Percentiles rank a stretch among this genome's conserved stretches.
Conservation (phyloP, 2,797 vertebrate species). For the Liasis olivaceus region DNA sequence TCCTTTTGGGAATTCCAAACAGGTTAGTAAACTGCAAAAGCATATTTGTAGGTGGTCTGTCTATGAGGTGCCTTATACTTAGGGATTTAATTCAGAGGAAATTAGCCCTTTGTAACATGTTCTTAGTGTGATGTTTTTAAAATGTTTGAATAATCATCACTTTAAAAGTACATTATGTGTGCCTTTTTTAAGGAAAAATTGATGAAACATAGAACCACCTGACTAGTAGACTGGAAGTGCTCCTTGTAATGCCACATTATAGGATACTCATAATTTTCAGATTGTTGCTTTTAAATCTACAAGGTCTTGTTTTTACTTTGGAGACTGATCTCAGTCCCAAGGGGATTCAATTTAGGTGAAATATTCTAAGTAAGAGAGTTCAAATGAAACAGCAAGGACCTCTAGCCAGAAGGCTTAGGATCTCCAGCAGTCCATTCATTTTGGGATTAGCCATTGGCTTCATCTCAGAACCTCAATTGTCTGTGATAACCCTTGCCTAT, state of each 20-base stretch:
- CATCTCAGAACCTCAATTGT: background rate
- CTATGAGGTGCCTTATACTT: background rate
- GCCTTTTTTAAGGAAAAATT: background rate
- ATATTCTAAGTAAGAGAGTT: background rate
- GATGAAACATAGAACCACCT: constrained; percentile 4
- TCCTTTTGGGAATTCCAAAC: background rate
- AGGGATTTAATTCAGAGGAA: background rate
- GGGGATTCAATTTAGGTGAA: background rate
- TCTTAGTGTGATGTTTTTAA: constrained; percentile 5
- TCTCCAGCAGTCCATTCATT: background rate
- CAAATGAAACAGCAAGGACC: background rate
- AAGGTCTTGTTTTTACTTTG: background rate
- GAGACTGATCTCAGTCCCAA: background rate
- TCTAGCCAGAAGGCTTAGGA: background rate
- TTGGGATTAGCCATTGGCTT: background rate
- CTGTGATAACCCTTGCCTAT: background rate
- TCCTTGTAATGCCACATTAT: background rate
- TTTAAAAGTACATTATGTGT: background rate
- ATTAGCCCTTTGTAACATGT: background rate
- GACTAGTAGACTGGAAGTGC: constrained; percentile 14
- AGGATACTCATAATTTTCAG: background rate
- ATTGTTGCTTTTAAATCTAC: background rate
- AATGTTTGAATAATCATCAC: background rate
- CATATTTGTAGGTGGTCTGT: background rate
- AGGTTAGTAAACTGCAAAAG: background rate